Percentiles rank a stretch among this genome's conserved stretches.
These are phyloP conservation scores for Xenopus borealis DNA, from an alignment of 2,113 vertebrate species.

Conservation along the genomic window DNA sequence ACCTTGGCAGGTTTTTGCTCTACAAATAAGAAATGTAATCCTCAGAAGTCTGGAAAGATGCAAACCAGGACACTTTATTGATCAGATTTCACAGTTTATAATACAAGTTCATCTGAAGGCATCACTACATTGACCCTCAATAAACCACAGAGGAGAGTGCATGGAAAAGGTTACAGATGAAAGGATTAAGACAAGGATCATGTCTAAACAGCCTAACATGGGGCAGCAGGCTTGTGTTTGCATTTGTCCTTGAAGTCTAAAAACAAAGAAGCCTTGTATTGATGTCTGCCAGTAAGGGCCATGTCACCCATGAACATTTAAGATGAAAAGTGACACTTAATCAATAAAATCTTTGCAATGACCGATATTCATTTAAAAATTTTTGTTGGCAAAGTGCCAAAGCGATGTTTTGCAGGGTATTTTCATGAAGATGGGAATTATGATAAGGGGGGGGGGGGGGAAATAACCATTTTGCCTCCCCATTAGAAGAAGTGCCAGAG, in stretches of 20 bases:
- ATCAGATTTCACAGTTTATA: constrained; percentile 62
- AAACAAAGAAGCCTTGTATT: constrained; percentile 55
- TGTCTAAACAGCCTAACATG: constrained; percentile 52
- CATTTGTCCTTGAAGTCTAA: constrained; percentile 54
- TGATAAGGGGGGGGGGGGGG: too few relatives aligned
- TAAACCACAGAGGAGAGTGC: constrained; percentile 47
- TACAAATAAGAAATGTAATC: too few relatives aligned
- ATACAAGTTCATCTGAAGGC: constrained; percentile 45
- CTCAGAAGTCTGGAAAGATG: too few relatives aligned
- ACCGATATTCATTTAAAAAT: too few relatives aligned
- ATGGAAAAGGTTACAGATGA: constrained; percentile 82
- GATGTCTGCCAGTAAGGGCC: constrained; percentile 48
- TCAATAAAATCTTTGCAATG: constrained; percentile 12
- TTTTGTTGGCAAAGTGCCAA: too few relatives aligned
- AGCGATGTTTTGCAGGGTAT: too few relatives aligned
- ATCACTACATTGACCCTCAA: constrained; percentile 56
- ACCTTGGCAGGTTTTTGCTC: too few relatives aligned
- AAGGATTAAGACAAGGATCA: constrained; percentile 61
- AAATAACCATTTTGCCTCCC: too few relatives aligned
- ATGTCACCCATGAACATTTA: constrained; percentile 43
- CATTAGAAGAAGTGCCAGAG: too few relatives aligned
- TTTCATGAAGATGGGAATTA: too few relatives aligned
- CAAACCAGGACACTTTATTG: constrained; percentile 55
- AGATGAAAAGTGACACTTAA: constrained; percentile 19
- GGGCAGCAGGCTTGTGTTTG: constrained; percentile 55